Evolutionary conservation across 1,140 invertebrate species (phyloP).

Genomic region (Zaprionus africanus): DNA sequence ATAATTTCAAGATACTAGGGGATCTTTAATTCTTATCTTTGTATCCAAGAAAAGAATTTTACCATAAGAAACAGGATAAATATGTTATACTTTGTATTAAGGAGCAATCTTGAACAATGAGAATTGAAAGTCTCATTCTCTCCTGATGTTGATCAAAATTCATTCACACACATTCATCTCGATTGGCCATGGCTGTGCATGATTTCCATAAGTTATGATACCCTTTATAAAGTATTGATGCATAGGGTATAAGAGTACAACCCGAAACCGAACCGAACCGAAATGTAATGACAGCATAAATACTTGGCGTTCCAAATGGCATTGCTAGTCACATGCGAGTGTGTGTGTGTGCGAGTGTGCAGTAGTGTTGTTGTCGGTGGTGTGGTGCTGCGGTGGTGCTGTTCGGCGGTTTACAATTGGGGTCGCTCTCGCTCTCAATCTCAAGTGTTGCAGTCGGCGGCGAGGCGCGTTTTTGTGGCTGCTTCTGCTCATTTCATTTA

Average conservation of each 20-base stretch:
- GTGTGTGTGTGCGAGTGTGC: conserved; percentile 13
- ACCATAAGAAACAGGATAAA: no score
- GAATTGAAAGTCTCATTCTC: neutral
- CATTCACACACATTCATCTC: neutral
- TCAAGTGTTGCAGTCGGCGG: conserved; percentile 73
- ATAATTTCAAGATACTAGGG: no score
- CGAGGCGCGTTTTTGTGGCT: conserved; percentile 60
- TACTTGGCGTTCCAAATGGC: conserved; percentile 20
- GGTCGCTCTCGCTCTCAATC: conserved; percentile 65
- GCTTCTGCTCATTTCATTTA: conserved; percentile 77
- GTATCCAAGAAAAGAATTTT: no score
- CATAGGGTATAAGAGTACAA: conserved; percentile 41
- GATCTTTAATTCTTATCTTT: no score
- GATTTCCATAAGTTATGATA: neutral
- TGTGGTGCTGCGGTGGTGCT: conserved; percentile 23
- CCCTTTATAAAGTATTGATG: conserved; percentile 3
- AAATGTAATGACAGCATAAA: conserved; percentile 81
- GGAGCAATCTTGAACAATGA: no score
- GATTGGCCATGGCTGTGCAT: neutral
- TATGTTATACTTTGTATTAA: no score
- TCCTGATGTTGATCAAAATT: neutral
- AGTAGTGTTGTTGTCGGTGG: conserved; percentile 27
- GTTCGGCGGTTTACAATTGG: conserved; percentile 56
- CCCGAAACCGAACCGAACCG: conserved; percentile 68
- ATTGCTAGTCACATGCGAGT: conserved; percentile 22